Percentiles rank a stretch among this genome's conserved stretches.
These are phyloP conservation scores for Hirtodrosophila duncani DNA, from an alignment of 2,888 invertebrate species.

Conservation along the genomic window DNA sequence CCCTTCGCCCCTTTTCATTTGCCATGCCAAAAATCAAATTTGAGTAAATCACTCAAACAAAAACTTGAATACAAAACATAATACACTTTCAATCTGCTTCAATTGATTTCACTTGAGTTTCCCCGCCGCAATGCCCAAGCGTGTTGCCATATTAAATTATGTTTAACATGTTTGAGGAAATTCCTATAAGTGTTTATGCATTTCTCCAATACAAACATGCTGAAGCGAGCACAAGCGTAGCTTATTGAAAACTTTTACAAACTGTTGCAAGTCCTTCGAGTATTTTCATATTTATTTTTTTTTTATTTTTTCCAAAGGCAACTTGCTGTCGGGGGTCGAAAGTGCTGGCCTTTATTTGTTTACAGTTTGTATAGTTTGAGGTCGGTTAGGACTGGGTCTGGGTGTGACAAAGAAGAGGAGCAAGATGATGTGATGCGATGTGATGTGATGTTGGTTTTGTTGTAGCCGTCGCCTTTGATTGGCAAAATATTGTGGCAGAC, in stretches of 20 bases:
- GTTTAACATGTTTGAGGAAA: constrained; percentile 45
- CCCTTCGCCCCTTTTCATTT: too few species aligned
- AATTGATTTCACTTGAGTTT: too few species aligned
- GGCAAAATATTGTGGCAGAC: constrained; percentile 42
- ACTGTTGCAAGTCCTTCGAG: constrained; percentile 53
- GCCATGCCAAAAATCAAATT: too few species aligned
- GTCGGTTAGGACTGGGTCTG: too few species aligned
- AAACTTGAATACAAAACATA: too few species aligned
- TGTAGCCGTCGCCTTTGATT: constrained; percentile 24
- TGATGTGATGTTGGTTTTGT: too few species aligned
- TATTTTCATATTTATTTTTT: constrained; percentile 57
- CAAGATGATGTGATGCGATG: too few species aligned
- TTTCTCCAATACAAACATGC: too few species aligned
- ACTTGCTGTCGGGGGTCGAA: not conserved
- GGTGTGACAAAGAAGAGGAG: too few species aligned
- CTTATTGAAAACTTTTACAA: constrained; percentile 66
- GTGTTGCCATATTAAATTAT: constrained; percentile 35
- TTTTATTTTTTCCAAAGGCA: too few species aligned
- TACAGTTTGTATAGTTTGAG: constrained; percentile 48
- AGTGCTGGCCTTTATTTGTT: constrained; percentile 47
- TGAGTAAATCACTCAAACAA: too few species aligned
- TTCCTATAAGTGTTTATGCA: constrained; percentile 62
- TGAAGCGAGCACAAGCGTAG: constrained; percentile 20
- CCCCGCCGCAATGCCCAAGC: not conserved
- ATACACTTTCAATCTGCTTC: too few species aligned